Evolutionary conservation across 1,140 invertebrate genomes (phyloP), one percentile per base, ranked within the genome.

Genomic region (Drosophila kepulauana): DNA sequence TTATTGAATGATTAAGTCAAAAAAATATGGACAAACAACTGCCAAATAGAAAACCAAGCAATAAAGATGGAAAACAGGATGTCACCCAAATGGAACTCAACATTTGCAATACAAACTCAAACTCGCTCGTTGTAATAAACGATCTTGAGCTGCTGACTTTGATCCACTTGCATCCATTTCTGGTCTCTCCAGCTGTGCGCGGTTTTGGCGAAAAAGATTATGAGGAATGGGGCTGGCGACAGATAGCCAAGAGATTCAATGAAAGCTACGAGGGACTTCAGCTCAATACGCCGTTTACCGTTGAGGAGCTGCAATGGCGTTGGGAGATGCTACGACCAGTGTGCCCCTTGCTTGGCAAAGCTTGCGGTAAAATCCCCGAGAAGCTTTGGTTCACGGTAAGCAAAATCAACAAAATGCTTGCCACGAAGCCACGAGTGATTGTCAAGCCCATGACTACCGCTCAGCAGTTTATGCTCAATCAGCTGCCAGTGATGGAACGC

Each of bases 191-290:
- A 11, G 28, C 67, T 1, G 46, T 75, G 5, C 25, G 33, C 0
- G 20, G 61, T 1, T 52, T 75, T 0, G n/a, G 58, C 3, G 81
- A 91, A 52, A 8, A 28, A 10, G 90, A 91, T 15, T 88, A 91
- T 33, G 52, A 64, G 4, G 51, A 75, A 5, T 91, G 90, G 90
- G 90, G 76, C 1, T 92, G 91, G 91, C 41, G 69, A 5, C 58
- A 81, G 25, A 68, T 91, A 45, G 11, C 75, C 11, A 66, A 51
- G 3, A 13, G 46, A 5, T 91, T 91, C 8, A 91, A 91, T 66
- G 4, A 25, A 0, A 64, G 35, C 49, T 92, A 92, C 59, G 61
- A 58, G 7, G 49, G 56, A 45, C 3, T 62, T 0, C 5, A 33
- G 6, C 51, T 79, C 0, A 65, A 45, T 1, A 7, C 62, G 0